Evolutionary conservation across 2,113 vertebrate species (phyloP).

Genomic region (Tautogolabrus adspersus): DNA sequence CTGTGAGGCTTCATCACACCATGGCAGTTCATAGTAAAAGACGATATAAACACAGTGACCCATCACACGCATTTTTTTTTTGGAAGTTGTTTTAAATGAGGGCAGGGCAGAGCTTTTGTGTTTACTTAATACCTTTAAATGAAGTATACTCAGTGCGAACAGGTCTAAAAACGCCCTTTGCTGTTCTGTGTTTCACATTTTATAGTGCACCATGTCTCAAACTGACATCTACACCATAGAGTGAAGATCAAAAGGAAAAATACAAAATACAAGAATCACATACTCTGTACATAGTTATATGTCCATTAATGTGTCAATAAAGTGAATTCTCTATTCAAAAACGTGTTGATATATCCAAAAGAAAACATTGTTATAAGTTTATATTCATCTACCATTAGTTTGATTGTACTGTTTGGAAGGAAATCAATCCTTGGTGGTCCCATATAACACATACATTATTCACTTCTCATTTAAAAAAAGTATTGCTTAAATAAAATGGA

Average conservation of each 20-base stretch:
- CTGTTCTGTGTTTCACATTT: constrained; percentile 25
- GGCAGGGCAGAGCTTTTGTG: constrained; percentile 53
- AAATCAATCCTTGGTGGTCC: constrained; percentile 59
- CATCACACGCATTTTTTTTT: constrained; percentile 20
- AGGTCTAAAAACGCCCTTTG: constrained; percentile 32
- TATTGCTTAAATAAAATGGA: constrained; percentile 58
- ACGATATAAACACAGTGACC: constrained; percentile 27
- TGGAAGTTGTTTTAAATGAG: constrained; percentile 15
- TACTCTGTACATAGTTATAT: constrained; percentile 52
- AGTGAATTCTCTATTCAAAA: constrained; percentile 40
- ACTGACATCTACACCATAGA: constrained; percentile 48
- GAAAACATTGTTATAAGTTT: constrained; percentile 16
- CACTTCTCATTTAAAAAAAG: constrained; percentile 45
- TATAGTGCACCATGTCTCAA: constrained; percentile 52
- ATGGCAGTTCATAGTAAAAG: constrained; percentile 38
- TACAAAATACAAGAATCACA: constrained; percentile 55
- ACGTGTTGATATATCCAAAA: constrained; percentile 43
- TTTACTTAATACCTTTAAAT: constrained; percentile 30
- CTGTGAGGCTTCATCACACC: constrained; percentile 24
- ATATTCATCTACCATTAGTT: constrained; percentile 17
- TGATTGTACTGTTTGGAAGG: constrained; percentile 68
- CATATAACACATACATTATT: constrained; percentile 44
- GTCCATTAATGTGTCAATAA: constrained; percentile 35
- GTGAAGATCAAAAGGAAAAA: constrained; percentile 40
- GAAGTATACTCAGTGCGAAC: constrained; percentile 42